A percentile compares a stretch with the other conserved stretches of the same genome.
Evolutionary conservation across 2,888 invertebrate genomes (phyloP).

Genomic region (Eubasilissa splendida): DNA sequence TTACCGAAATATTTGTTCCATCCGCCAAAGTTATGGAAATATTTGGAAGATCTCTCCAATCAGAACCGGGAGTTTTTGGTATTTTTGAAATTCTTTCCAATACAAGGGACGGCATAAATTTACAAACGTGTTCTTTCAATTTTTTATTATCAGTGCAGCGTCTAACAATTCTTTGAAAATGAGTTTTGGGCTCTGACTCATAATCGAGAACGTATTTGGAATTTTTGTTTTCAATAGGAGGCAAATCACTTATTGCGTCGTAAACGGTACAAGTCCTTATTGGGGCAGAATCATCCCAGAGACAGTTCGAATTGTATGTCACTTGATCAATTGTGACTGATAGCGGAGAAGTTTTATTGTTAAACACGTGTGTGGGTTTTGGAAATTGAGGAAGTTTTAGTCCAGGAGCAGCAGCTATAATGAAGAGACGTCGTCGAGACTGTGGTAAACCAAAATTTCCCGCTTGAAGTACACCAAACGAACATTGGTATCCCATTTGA

Average conservation of each 20-base stretch:
- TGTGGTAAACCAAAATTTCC: constrained; percentile 73
- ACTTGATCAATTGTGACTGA: constrained; percentile 67
- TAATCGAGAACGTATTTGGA: constrained; percentile 65
- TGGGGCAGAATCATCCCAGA: constrained; percentile 64
- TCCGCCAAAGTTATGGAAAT: constrained; percentile 66
- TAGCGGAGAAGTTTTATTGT: constrained; percentile 63
- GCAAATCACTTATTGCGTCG: constrained; percentile 71
- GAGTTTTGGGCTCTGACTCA: constrained; percentile 65
- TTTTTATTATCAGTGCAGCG: constrained; percentile 55
- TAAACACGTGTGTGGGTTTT: constrained; percentile 70
- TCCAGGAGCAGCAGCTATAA: constrained; percentile 72
- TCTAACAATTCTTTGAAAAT: constrained; percentile 66
- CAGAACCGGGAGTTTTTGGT: constrained; percentile 68
- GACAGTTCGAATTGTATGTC: constrained; percentile 58
- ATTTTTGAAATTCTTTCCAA: constrained; percentile 69
- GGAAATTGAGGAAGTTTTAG: constrained; percentile 69
- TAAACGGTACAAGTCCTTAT: constrained; percentile 64
- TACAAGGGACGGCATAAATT: constrained; percentile 68
- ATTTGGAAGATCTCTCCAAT: constrained; percentile 74
- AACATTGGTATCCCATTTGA: constrained; percentile 72
- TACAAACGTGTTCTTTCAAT: constrained; percentile 70
- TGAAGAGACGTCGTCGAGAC: constrained; percentile 69
- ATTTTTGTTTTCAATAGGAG: constrained; percentile 66
- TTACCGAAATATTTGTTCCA: constrained; percentile 61
- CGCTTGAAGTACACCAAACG: constrained; percentile 72